Evolutionary conservation across 1,140 invertebrate genomes (phyloP), one percentile per base, ranked within the genome.

Genomic region (Acromyrmex echinatior): DNA sequence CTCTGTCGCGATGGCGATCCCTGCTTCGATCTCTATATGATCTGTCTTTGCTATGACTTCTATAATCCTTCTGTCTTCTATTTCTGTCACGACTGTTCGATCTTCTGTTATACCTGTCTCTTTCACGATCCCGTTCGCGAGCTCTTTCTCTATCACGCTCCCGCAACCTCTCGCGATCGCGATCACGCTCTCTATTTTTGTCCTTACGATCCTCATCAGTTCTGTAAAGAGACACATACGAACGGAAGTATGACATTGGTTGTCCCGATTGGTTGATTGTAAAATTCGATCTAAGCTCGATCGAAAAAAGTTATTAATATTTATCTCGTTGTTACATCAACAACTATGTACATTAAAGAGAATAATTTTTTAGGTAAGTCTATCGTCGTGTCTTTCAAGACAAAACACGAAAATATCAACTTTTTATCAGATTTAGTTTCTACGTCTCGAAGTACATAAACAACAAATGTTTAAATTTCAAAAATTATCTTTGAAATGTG

Each of bases 1-100:
- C 94, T 88, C 91, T 94, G 51, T 94, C 93, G 51, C 92, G 88
- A 86, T 94, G 87, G 82, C 87, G 92, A 39, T 95, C 94, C 73
- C 87, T 93, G 77, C 94, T 95, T 63, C 91, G 87, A 28, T 95
- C 93, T 88, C 91, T 92, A 45, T 93, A 74, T 4, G 92, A 91
- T 77, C 92, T 93, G 18, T 96, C 95, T 84, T 93, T 94, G 21
- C 95, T 95, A 77, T 94, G 91, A 92, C 94, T 94, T 92, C 94
- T 93, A 88, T 95, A 89, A 60, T 93, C 94, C 65, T 90, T 93
- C 6, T 92, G 87, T 74, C 89, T 94, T 65, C 91, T 89, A 92
- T 66, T 94, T 87, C 86, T 92, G 4, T 94, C 94, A 51, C 93
- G 91, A 62, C 93, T 94, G 25, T 79, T 80, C 6, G 94, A 93